Evolutionary conservation across 2,888 invertebrate species (phyloP), one percentile per base, ranked within the genome.

Genomic region (Mesorhabditis belari): DNA sequence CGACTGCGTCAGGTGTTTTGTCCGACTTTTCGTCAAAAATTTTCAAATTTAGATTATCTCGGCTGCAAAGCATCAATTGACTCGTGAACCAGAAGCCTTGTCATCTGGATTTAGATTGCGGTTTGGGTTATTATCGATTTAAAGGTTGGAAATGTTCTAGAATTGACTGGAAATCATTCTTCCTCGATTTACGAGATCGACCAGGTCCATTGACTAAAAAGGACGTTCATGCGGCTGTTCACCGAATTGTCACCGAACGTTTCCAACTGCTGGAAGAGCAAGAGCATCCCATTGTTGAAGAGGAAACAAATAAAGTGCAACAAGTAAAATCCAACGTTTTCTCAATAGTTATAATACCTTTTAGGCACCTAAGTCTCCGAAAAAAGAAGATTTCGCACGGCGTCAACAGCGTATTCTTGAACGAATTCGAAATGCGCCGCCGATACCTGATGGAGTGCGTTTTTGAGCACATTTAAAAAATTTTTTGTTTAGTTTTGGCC

Each of bases 281-380:
- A n/a, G 44, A 17, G 44, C 44, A 35, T n/a, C 12, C 44, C 44
- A 9, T 17, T n/a, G 44, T 9, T n/a, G 44, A 35, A 35, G 44
- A 17, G 44, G 12, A 35, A n/a, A 35, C 12, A 35, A n/a, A 35
- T 17, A n/a, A 17, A 9, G 44, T 17, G 12, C 12, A 35, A 35
- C 44, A 35, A n/a, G 44, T n/a, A 57, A 57, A 26, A 19, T 24
- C 55, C 4, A 19, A 62, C 24, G 12, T 60, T 24, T 61, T 21
- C 9, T 57, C n/a, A n/a, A n/a, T n/a, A 35, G n/a, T 35, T 9
- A 9, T 17, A 35, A 9, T 35, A 35, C 44, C 12, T 35, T 35
- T 35, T 35, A 35, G n/a, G 12, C 44, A 17, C 12, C 12, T 17
- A 35, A 35, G 44, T 35, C n/a, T 9, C n/a, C 44, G 44, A 35